Evolutionary conservation across 2,113 vertebrate genomes (phyloP).

Genomic region (Esox niger): DNA sequence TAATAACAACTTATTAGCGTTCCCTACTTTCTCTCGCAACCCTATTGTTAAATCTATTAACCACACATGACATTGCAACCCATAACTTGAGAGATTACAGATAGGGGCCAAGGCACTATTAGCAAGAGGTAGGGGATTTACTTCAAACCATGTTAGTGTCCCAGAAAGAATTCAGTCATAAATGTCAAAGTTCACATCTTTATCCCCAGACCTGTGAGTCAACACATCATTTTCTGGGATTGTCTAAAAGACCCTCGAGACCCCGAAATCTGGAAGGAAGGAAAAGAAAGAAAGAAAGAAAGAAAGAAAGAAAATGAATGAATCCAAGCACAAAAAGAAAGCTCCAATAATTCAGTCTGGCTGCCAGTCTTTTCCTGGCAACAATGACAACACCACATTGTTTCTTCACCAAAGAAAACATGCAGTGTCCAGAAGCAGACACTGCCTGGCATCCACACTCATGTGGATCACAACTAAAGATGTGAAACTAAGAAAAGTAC

Average conservation of each 20-base stretch:
- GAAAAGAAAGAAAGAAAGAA: constrained; percentile 17
- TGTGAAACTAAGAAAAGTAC: not conserved
- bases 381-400: not conserved
- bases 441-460: not conserved
- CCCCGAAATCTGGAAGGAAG: constrained; percentile 69
- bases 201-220: constrained; percentile 39
- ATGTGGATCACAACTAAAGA: not conserved
- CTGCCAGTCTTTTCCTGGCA: not conserved
- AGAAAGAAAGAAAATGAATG: constrained; percentile 33
- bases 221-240: constrained; percentile 34
- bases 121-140: constrained; percentile 2
- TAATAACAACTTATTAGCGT: too few relatives aligned
- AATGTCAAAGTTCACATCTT: constrained; percentile 22
- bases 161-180: constrained; percentile 9
- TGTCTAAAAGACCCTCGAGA: constrained; percentile 64
- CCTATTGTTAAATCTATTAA: too few relatives aligned
- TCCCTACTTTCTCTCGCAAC: too few relatives aligned
- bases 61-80: too few relatives aligned
- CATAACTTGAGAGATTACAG: too few relatives aligned
- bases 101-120: not conserved
- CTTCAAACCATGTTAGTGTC: constrained; percentile 33
- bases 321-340: too few relatives aligned
- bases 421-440: not conserved
- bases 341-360: not conserved
- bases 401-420: not conserved